Evolutionary conservation across 2,113 vertebrate species (phyloP).

Genomic region (Petroica traversi): DNA sequence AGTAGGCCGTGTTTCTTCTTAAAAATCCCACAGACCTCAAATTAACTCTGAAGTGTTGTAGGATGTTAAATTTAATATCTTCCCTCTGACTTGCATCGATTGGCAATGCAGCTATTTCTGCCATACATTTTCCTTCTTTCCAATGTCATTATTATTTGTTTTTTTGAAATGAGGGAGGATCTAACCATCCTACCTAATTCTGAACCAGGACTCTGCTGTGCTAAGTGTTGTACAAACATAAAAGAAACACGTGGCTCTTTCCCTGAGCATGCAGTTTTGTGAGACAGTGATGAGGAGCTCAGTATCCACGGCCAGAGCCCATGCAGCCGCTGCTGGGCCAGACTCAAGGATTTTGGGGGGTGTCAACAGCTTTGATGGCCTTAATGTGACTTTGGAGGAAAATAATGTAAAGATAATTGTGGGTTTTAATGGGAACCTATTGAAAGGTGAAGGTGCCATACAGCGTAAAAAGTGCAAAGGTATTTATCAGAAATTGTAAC

Average conservation of each 20-base stretch:
- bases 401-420: background rate
- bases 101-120: background rate
- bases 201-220: background rate
- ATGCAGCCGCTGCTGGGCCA: background rate
- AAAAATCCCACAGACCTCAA: background rate
- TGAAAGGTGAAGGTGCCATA: background rate
- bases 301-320: rapidly evolving
- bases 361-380: background rate
- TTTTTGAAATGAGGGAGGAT: background rate
- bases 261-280: background rate
- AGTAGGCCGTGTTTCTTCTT: background rate
- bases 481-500: background rate
- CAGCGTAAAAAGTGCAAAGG: background rate
- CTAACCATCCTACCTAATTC: background rate
- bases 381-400: background rate
- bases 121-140: background rate
- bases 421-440: background rate
- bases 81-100: background rate
- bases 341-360: background rate
- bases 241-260: background rate
- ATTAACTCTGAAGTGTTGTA: constrained; percentile 23
- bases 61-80: constrained; percentile 21
- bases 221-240: background rate
- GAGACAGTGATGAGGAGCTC: background rate
- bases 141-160: background rate